Evolutionary conservation across 2,113 vertebrate species (phyloP).

Genomic region (Atrichornis clamosus): DNA sequence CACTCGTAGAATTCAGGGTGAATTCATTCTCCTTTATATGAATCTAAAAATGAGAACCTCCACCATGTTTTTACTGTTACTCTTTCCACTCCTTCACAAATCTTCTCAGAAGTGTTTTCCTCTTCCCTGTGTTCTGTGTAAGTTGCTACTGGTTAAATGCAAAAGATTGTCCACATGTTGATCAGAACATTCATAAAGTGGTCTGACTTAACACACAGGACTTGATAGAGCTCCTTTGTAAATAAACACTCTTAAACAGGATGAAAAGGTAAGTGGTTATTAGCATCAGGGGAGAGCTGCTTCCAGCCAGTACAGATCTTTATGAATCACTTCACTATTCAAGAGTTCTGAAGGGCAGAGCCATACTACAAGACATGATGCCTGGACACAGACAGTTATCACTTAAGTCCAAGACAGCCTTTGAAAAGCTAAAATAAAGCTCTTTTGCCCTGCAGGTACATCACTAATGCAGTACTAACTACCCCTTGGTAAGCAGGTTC

Average conservation of each 20-base stretch:
- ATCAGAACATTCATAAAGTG: not conserved
- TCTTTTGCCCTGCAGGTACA: not conserved
- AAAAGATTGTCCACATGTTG: not conserved
- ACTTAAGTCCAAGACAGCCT: not conserved
- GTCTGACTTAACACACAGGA: not conserved
- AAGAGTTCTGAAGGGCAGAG: not conserved
- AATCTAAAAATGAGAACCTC: not conserved
- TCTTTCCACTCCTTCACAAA: not conserved
- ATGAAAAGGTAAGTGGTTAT: not conserved
- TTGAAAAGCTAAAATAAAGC: constrained; percentile 39
- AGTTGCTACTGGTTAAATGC: not conserved
- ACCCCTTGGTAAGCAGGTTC: constrained; percentile 35
- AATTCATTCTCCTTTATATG: not conserved
- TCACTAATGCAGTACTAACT: constrained; percentile 16
- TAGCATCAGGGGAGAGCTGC: not conserved
- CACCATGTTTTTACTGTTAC: not conserved
- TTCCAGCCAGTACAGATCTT: not conserved
- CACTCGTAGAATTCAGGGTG: not conserved
- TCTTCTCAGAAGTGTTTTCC: not conserved
- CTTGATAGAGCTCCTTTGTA: not conserved
- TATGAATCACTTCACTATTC: not conserved
- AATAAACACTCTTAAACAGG: not conserved
- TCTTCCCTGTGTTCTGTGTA: not conserved
- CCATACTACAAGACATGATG: not conserved
- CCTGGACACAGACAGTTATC: not conserved